phyloP scores from a whole-genome alignment of 2,113 vertebrate genomes.

The Zapus hudsonius region DNA sequence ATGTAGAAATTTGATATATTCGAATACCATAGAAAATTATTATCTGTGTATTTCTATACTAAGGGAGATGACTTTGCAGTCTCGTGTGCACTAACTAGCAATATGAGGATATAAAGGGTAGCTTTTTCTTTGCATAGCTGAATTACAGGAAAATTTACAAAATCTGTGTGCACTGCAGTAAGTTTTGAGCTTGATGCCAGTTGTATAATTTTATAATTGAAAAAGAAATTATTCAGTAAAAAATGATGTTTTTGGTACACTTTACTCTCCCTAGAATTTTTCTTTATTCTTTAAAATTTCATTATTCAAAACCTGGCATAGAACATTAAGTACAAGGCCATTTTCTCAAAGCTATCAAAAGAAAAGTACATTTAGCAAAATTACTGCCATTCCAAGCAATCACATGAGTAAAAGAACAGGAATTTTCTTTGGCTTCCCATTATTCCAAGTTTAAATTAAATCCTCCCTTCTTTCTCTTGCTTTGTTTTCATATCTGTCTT shows the following conservation, averaged over 20 bases:
- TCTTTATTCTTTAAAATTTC: slow-evolving; percentile 49
- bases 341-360: slow-evolving; percentile 52
- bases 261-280: neutral
- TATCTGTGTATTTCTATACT: neutral
- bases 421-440: slow-evolving; percentile 54
- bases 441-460: slow-evolving; percentile 66
- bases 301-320: slow-evolving; percentile 40
- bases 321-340: slow-evolving; percentile 42
- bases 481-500: slow-evolving; percentile 61
- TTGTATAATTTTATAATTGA: slow-evolving; percentile 21
- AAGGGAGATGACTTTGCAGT: neutral
- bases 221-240: neutral
- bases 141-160: neutral
- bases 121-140: neutral
- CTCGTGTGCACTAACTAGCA: neutral
- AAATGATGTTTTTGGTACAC: neutral
- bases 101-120: neutral
- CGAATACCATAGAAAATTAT: neutral
- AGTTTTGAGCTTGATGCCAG: neutral
- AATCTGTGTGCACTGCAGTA: slow-evolving; percentile 1
- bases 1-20: neutral
- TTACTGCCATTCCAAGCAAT: slow-evolving; percentile 48
- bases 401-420: slow-evolving; percentile 37
- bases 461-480: slow-evolving; percentile 14
- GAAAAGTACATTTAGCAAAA: slow-evolving; percentile 62